Evolutionary conservation across 2,113 vertebrate genomes (phyloP).

Genomic region (Fregata magnificens): DNA sequence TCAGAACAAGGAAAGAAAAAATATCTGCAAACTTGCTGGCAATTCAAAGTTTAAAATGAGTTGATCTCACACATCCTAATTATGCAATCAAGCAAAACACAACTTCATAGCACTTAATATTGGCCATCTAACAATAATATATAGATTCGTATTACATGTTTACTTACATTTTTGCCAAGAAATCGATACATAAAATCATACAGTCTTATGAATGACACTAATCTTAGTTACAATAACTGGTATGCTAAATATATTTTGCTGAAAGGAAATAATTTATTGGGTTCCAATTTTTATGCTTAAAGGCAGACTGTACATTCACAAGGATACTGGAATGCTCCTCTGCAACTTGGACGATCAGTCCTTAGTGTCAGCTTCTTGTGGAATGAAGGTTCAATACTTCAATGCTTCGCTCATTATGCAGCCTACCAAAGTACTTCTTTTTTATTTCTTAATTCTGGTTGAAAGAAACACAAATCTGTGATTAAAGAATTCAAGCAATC

Average conservation of each 20-base stretch:
- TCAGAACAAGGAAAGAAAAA: background rate
- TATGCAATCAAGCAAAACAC: background rate
- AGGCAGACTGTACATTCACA: background rate
- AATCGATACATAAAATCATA: background rate
- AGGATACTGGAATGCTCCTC: background rate
- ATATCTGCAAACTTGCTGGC: background rate
- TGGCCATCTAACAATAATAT: background rate
- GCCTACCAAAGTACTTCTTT: background rate
- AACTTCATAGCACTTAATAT: background rate
- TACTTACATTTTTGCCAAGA: background rate
- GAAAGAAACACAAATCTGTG: background rate
- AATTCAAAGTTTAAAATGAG: background rate
- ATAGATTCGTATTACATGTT: background rate
- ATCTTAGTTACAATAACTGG: background rate
- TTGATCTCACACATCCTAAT: background rate
- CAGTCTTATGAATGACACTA: background rate
- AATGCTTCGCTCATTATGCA: background rate
- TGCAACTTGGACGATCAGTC: background rate
- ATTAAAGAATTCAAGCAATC: background rate
- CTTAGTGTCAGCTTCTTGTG: background rate
- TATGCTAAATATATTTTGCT: background rate
- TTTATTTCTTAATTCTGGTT: background rate
- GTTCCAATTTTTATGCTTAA: background rate
- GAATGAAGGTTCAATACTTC: background rate
- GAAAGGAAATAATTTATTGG: background rate